Conservation (phyloP, 2,113 vertebrate species). For the Corythaixoides concolor region DNA sequence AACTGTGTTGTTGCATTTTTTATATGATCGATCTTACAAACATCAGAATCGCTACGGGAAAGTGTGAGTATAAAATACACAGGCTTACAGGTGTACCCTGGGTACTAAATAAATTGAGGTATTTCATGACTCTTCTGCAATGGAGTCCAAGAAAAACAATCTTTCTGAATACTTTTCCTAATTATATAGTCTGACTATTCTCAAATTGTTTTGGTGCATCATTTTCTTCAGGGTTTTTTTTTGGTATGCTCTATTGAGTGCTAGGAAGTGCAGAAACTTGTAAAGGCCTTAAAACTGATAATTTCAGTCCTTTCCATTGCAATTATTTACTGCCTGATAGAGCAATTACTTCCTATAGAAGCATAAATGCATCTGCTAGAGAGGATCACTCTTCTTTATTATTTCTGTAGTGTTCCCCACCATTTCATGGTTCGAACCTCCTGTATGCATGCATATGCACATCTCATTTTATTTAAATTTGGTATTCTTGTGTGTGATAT, state of each 20-base stretch:
- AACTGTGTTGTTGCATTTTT: not conserved
- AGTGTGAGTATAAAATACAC: accelerated
- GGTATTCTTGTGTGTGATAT: not conserved
- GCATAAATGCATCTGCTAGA: not conserved
- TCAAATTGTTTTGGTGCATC: not conserved
- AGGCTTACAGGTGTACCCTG: not conserved
- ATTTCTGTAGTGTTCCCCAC: not conserved
- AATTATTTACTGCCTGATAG: not conserved
- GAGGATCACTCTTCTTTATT: not conserved
- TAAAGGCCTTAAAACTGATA: not conserved
- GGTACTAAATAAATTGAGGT: not conserved
- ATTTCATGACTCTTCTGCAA: not conserved
- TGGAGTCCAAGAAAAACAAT: not conserved
- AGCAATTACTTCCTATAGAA: not conserved
- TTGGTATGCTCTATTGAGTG: not conserved
- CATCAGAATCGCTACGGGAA: not conserved
- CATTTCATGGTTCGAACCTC: not conserved
- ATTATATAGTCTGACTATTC: not conserved
- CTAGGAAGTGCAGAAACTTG: not conserved
- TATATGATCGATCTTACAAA: not conserved
- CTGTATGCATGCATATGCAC: not conserved
- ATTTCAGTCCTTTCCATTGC: not conserved
- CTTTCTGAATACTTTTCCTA: not conserved
- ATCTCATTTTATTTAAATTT: not conserved
- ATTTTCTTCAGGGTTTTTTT: not conserved